Base-by-base conservation (phyloP, 2,797 vertebrate genomes). In the Falco columbarius region DNA sequence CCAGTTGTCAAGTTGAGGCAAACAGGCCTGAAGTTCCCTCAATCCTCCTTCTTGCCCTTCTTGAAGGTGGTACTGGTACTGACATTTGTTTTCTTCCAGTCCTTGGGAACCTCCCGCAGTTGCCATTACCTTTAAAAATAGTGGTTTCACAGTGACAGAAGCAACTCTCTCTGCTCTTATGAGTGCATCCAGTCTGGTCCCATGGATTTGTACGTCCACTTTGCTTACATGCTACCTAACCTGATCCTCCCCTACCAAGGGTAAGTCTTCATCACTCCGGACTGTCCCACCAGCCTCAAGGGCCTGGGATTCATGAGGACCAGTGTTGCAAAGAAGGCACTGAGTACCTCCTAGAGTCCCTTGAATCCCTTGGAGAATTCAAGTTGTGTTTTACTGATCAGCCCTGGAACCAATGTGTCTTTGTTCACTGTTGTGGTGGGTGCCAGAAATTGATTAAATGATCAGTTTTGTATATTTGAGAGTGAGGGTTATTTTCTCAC, bases 341-440 rank as follows among this genome's bases (percentile, higher is more conserved):
- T 32, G 30, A 59, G 20, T 15, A 73, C 6, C 7, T 61, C 6
- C 7, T 30, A 30, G 52, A 79, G 55, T 19, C 24, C 22, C 14
- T 38, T 0, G 1, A 70, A 12, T 20, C 30, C 58, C 21, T 15
- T 24, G 0, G 0, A 27, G 62, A 66, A 8, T 22, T 93, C 16
- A 12, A 67, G 36, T 40, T 82, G 44, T 74, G 49, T 29, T 71
- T 67, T 51, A 7, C 30, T 30, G 62, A 85, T 34, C 38, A 66
- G 47, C 70, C 47, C 46, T 71, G 58, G 62, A 34, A 61, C 8
- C n/a, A 59, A 13, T 13, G 19, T 34, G 21, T 61, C 34, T 65
- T 40, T 67, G 13, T 62, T 61, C 23, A 6, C 27, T 55, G 21
- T 47, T 51, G 36, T 5, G 12, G 30, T 10, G 40, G 29, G 4